These are phyloP conservation scores for Cydia strobilella DNA, from an alignment of 1,140 invertebrate species.

Conservation along the genomic window DNA sequence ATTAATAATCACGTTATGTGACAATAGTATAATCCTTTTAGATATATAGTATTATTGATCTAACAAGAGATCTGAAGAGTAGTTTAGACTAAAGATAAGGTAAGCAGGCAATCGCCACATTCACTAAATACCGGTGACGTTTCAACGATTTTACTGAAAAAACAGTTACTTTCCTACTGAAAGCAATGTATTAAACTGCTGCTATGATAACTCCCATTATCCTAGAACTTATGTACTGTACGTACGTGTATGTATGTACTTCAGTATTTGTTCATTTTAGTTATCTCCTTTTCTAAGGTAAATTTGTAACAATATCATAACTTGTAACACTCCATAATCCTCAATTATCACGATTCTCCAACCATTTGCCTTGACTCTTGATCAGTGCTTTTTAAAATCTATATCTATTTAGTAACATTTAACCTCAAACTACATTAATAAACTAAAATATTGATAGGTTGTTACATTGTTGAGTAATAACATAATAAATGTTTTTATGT, in stretches of 20 bases:
- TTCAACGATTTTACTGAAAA: not conserved
- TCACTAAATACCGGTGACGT: conserved; percentile 25
- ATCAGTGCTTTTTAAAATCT: not conserved
- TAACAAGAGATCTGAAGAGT: not conserved
- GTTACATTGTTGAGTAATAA: not conserved
- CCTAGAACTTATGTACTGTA: not conserved
- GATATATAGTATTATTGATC: conserved; percentile 27
- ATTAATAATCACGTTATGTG: conserved; percentile 19
- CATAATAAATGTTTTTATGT: not conserved
- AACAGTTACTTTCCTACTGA: conserved; percentile 14
- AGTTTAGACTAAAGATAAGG: not conserved
- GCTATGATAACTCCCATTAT: not conserved
- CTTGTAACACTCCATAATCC: not conserved
- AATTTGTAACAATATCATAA: not conserved
- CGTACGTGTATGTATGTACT: too few species aligned
- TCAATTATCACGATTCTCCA: not conserved
- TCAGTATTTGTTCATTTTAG: conserved; percentile 27
- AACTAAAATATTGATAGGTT: not conserved
- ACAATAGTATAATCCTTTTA: not conserved
- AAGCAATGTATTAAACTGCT: not conserved
- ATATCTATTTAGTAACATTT: not conserved
- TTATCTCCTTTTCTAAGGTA: not conserved
- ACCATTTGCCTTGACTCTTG: not conserved
- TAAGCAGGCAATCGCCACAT: conserved; percentile 15
- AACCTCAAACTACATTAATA: not conserved